A percentile compares a stretch with the other conserved stretches of the same genome.
Evolutionary conservation across 2,888 invertebrate genomes (phyloP).

Genomic region (Holacanthella duospinosa): DNA sequence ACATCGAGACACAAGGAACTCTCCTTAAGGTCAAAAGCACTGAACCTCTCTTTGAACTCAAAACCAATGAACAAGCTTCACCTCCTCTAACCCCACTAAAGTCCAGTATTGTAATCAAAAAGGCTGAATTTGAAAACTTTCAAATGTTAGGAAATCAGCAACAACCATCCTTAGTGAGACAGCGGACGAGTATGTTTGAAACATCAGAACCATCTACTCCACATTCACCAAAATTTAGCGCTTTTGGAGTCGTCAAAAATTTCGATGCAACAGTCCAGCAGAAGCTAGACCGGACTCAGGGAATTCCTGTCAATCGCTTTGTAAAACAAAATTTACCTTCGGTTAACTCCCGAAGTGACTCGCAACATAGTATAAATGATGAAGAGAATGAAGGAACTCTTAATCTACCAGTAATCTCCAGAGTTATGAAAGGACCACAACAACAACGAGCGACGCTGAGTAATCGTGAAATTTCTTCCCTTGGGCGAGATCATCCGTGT

Average conservation of each 20-base stretch:
- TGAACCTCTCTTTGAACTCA: too few species aligned
- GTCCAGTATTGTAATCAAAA: conserved; percentile 1
- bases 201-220: background rate
- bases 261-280: conserved; percentile 28
- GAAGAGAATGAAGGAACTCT: background rate
- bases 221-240: conserved; percentile 15
- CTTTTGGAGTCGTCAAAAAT: conserved; percentile 26
- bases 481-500: conserved; percentile 20
- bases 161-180: background rate
- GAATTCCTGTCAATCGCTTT: background rate
- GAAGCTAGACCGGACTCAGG: conserved; percentile 14
- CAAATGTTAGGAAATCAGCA: conserved; percentile 11
- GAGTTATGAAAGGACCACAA: conserved; percentile 65
- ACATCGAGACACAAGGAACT: background rate
- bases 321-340: background rate
- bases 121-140: conserved; percentile 11
- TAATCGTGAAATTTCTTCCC: conserved; percentile 23
- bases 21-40: conserved; percentile 27
- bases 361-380: too few species aligned
- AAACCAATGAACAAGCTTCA: conserved; percentile 2
- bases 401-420: conserved; percentile 48
- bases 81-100: conserved; percentile 9
- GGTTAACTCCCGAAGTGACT: background rate
- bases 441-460: conserved; percentile 59
- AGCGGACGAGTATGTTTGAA: background rate